A percentile compares a stretch with the other conserved stretches of the same genome.
Conservation (phyloP, 2,113 vertebrate genomes). For the Puffinus mauretanicus region DNA sequence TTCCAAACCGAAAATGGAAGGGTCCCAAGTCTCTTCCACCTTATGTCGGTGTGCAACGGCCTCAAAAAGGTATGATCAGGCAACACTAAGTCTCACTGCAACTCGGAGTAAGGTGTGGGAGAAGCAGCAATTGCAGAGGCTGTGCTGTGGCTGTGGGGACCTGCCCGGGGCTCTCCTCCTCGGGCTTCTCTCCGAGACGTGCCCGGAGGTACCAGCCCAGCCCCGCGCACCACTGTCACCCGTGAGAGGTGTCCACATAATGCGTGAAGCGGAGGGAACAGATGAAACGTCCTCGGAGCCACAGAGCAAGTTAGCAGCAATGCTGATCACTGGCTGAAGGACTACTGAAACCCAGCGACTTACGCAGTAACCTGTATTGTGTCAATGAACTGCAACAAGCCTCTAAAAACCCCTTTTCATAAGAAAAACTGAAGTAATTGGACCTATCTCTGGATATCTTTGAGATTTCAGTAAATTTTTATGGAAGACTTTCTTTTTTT, state of each 20-base stretch:
- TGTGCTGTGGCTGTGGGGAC: neutral
- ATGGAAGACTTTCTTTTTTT: neutral
- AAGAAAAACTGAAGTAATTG: neutral
- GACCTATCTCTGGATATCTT: neutral
- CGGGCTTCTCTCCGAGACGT: rapidly evolving
- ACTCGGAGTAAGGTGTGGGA: neutral
- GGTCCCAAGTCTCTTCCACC: neutral
- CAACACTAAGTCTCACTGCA: neutral
- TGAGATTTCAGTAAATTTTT: neutral
- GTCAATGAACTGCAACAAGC: neutral
- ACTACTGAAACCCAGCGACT: neutral
- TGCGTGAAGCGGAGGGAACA: neutral
- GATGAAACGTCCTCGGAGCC: neutral
- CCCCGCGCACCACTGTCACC: neutral
- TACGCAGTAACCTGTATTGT: too few relatives aligned
- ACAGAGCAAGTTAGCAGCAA: neutral
- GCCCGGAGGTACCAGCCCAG: neutral
- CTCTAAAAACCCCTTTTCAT: neutral
- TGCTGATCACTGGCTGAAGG: too few relatives aligned
- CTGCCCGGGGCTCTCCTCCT: neutral
- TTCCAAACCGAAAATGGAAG: neutral
- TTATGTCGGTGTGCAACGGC: neutral
- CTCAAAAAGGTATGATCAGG: neutral
- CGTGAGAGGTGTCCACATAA: neutral
- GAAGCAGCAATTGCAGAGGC: neutral